Evolutionary conservation across 2,113 vertebrate genomes (phyloP), one percentile per base, ranked within the genome.

Genomic region (Aldabrachelys gigantea): DNA sequence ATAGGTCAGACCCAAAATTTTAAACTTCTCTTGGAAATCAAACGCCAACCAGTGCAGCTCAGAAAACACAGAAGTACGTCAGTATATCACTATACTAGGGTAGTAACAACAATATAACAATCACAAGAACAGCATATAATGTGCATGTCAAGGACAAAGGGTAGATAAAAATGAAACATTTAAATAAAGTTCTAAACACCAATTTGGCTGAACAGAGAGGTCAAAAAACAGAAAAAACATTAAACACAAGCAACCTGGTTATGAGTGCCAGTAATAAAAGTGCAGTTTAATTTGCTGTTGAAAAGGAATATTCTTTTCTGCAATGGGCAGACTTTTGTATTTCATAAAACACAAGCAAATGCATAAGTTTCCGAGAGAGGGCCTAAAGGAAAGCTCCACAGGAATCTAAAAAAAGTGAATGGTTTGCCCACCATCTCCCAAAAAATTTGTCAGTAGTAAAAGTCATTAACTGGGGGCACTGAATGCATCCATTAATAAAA

Each of bases 371-470:
- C 25, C 47, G 86, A 89, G 78, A 21, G 57, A 89, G 62, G 16
- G 52, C 62, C 56, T 44, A 62, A 96, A 95, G 75, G 84, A 90
- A 91, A 96, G 10, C 38, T 27, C 49, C 41, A 90, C 31, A 27
- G 82, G 25, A 95, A 87, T 84, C 16, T 79, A 27, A 91, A 91
- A 91, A 84, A 82, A 14, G 4, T 62, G 84, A 85, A 50, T 91
- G 54, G 75, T 72, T 54, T 93, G 85, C 56, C 80, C 94, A 65
- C 82, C 85, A 69, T 87, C 50, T 86, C 84, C 25, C 25, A 89
- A 81, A 80, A 72, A 3, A 90, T 80, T 79, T 97, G n/a, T 93
- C 85, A 95, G 91, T 93, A 97, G 88, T 96, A 94, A 94, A 97
- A 96, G 85, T 41, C 80, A 93, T 54, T 96, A 97, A 96, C n/a